These are phyloP conservation scores for Homarus gammarus DNA, from an alignment of 2,888 invertebrate species.

Conservation along the genomic window DNA sequence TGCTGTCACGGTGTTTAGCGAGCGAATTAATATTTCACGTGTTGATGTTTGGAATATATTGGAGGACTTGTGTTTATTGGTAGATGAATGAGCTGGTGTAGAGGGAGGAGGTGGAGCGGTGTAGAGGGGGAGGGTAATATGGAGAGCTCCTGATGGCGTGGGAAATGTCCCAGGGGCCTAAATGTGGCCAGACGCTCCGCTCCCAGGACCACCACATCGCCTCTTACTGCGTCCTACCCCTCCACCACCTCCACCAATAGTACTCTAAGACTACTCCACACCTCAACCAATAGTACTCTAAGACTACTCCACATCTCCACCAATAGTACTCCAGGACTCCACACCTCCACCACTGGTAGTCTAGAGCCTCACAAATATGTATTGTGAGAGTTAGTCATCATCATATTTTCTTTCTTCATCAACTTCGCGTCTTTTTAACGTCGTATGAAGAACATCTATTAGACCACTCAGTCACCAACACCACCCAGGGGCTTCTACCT, in stretches of 20 bases:
- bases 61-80: too few relatives aligned
- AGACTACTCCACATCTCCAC: too few relatives aligned
- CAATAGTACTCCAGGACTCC: background rate
- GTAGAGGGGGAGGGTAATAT: too few relatives aligned
- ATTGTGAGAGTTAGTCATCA: background rate
- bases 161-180: constrained; percentile 4
- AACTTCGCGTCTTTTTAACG: too few relatives aligned
- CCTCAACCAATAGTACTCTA: background rate
- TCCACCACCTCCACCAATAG: background rate
- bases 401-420: background rate
- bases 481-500: too few relatives aligned
- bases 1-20: background rate
- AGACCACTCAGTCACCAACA: too few relatives aligned
- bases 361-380: background rate
- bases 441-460: too few relatives aligned
- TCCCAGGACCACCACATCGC: background rate
- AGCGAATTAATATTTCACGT: background rate
- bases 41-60: background rate
- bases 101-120: background rate
- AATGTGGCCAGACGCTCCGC: background rate
- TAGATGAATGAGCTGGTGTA: background rate
- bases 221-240: background rate
- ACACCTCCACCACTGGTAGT: background rate
- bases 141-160: background rate
- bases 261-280: too few relatives aligned